These are phyloP conservation scores for Trichacis sp. DNA, from an alignment of 2,888 invertebrate genomes.

Conservation along the genomic window DNA sequence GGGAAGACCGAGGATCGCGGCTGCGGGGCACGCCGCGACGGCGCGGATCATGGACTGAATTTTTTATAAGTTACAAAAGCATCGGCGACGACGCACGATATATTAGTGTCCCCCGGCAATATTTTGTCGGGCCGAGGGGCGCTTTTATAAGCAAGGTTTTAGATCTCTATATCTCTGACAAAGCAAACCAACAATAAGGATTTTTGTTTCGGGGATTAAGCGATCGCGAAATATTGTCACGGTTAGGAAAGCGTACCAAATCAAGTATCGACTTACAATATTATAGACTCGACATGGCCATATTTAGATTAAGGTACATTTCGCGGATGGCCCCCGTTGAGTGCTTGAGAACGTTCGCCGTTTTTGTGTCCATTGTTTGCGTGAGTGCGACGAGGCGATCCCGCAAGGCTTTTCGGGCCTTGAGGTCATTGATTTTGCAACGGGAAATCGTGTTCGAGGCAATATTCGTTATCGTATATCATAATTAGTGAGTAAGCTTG, in stretches of 20 bases:
- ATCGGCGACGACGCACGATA: constrained; percentile 51
- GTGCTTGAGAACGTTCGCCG: constrained; percentile 7
- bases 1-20: background rate
- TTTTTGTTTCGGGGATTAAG: background rate
- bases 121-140: constrained; percentile 66
- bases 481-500: constrained; percentile 60
- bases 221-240: background rate
- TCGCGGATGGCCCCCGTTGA: constrained; percentile 13
- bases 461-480: constrained; percentile 66
- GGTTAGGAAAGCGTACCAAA: constrained; percentile 53
- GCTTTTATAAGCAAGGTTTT: constrained; percentile 66
- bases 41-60: constrained; percentile 58
- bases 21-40: too few relatives aligned
- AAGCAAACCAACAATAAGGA: too few relatives aligned
- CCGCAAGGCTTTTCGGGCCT: constrained; percentile 8
- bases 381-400: constrained; percentile 16
- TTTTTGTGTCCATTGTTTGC: background rate
- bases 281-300: constrained; percentile 63
- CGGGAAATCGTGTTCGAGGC: constrained; percentile 63
- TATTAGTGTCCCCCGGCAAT: constrained; percentile 65
- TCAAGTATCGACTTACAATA: constrained; percentile 51
- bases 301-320: constrained; percentile 55
- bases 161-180: too few relatives aligned
- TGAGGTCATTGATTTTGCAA: constrained; percentile 20
- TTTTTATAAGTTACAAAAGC: constrained; percentile 10